phyloP scores from a whole-genome alignment of 2,113 vertebrate species.

The Malurus cyaneus region DNA sequence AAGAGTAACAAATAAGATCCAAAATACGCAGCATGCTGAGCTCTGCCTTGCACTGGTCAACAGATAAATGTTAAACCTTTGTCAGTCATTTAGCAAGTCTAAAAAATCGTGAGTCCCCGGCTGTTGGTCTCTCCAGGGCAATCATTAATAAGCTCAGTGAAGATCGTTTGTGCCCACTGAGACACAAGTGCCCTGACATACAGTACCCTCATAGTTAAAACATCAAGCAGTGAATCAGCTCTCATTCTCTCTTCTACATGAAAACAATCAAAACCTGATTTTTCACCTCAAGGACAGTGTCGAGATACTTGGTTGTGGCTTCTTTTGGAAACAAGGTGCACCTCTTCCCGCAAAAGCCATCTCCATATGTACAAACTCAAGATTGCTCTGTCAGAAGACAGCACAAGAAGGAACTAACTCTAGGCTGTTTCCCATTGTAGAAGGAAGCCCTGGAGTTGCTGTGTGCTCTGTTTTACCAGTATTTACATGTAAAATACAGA shows the following conservation, averaged over 20 bases:
- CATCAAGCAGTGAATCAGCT: not conserved
- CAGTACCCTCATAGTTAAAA: not conserved
- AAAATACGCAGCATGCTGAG: not conserved
- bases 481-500: not conserved
- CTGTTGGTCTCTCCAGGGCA: not conserved
- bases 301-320: not conserved
- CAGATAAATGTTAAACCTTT: not conserved
- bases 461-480: not conserved
- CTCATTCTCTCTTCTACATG: not conserved
- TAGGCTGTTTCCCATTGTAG: not conserved
- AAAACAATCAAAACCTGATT: not conserved
- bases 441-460: not conserved
- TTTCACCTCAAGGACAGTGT: not conserved
- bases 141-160: not conserved
- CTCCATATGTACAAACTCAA: not conserved
- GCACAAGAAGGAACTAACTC: not conserved
- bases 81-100: not conserved
- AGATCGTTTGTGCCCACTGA: accelerated
- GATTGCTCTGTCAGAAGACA: not conserved
- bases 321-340: not conserved
- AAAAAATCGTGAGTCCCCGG: not conserved
- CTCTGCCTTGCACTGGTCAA: not conserved
- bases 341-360: not conserved
- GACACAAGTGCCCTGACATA: not conserved
- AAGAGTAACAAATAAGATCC: not conserved